phyloP scores from a whole-genome alignment of 2,113 vertebrate species.

The Thunnus thynnus region DNA sequence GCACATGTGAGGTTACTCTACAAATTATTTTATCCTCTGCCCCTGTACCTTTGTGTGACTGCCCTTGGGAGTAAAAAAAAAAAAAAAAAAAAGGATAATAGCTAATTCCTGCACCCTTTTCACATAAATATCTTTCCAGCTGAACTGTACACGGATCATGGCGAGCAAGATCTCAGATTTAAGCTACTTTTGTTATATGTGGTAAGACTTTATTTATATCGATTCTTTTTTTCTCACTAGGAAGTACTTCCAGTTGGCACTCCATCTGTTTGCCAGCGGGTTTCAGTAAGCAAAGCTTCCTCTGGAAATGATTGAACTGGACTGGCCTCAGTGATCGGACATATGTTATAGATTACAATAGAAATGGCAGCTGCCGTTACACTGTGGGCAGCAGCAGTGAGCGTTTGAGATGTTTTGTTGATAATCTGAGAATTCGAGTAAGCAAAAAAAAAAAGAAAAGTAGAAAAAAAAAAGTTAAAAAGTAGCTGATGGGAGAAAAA shows the following conservation, averaged over 20 bases:
- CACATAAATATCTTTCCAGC: constrained; percentile 2
- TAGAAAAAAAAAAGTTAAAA: constrained; percentile 21
- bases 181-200: constrained; percentile 43
- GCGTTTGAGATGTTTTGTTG: constrained; percentile 17
- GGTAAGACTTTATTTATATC: constrained; percentile 25
- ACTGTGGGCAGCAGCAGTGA: background rate
- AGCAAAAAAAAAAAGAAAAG: background rate
- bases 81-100: constrained; percentile 3
- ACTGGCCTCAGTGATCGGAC: constrained; percentile 31
- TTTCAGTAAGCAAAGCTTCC: constrained; percentile 56
- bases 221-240: constrained; percentile 41
- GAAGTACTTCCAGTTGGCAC: constrained; percentile 59
- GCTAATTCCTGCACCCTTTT: constrained; percentile 18
- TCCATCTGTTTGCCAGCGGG: constrained; percentile 51
- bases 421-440: constrained; percentile 17
- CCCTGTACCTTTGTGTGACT: background rate
- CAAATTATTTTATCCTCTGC: constrained; percentile 5
- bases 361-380: constrained; percentile 39
- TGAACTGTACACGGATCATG: constrained; percentile 27
- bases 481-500: background rate
- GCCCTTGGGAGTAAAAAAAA: background rate
- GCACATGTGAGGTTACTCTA: constrained; percentile 21
- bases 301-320: constrained; percentile 52
- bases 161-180: constrained; percentile 27
- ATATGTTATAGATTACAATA: constrained; percentile 67